Base-by-base conservation (phyloP, 2,113 vertebrate genomes). In the Coptodon rendalli region DNA sequence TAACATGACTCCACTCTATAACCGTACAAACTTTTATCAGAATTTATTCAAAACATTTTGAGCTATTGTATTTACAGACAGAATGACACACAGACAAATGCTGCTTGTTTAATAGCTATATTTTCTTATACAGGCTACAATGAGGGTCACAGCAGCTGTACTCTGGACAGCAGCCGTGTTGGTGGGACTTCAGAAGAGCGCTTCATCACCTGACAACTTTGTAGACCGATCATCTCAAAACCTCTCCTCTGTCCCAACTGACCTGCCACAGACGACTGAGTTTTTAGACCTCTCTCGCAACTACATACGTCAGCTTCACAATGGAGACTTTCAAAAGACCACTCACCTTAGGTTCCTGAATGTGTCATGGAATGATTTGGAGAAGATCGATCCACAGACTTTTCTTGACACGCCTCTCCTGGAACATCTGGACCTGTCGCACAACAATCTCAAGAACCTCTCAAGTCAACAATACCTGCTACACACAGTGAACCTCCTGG, bases 401-500 rank as follows among this genome's bases (percentile, higher is more conserved):
- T 98, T 99, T 54, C 54, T 83, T 31, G 93, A 95, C 84, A 98
- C 97, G 3, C 68, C 91, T 13, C 52, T 95, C 48, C 91, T 99
- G 81, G 84, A 97, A 89, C 84, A 95, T 61, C 94, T 98, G 85
- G 98, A 99, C 90, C 87, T 99, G 78, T 98, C 98, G 4, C 95
- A 97, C 95, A 99, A 99, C 87, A 78, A 76, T 1, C 92, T 99
- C 87, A 85, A n/a, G 48, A 96, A 92, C 63, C 88, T 96, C 34
- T 91, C 86, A 4, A 3, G 78, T 40, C 95, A 96, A 82, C 43
- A 4, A 3, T 98, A 95, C 94, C 89, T 93, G 95, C 92, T 89
- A 48, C 92, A 86, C 59, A 85, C 94, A 0, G 11, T 13, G 3
- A 91, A 91, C 66, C 95, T 99, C 14, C 92, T 79, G 78, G 90